Conservation (phyloP, 2,113 vertebrate species). For the Callocephalon fimbriatum region DNA sequence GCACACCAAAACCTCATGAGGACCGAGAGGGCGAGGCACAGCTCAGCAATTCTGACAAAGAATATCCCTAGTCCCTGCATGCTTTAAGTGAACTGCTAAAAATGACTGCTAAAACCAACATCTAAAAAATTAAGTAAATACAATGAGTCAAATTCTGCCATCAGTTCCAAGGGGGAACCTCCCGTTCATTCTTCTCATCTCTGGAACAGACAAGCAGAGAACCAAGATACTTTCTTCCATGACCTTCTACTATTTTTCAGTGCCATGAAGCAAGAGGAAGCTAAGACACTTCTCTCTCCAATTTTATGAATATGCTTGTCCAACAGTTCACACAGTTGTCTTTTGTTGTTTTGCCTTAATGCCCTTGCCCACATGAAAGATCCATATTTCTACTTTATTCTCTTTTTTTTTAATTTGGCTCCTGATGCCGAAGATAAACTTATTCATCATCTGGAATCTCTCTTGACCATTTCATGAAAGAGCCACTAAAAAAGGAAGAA, state of each 20-base stretch:
- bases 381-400: not conserved
- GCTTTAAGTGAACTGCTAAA: not conserved
- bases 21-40: not conserved
- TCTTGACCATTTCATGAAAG: not conserved
- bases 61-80: not conserved
- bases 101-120: not conserved
- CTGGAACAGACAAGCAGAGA: not conserved
- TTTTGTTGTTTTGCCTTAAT: not conserved
- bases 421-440: not conserved
- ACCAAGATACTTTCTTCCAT: not conserved
- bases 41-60: not conserved
- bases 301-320: not conserved
- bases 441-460: not conserved
- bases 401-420: not conserved
- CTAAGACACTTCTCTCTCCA: not conserved
- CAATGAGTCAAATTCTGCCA: not conserved
- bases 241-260: constrained; percentile 18
- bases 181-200: not conserved
- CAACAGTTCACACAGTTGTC: not conserved
- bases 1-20: not conserved
- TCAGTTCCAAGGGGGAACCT: not conserved
- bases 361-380: not conserved
- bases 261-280: not conserved
- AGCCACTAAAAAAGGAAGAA: not conserved
- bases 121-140: not conserved